A percentile compares a stretch with the other conserved stretches of the same genome.
phyloP scores from a whole-genome alignment of 1,140 invertebrate species.

The Argopecten irradians region DNA sequence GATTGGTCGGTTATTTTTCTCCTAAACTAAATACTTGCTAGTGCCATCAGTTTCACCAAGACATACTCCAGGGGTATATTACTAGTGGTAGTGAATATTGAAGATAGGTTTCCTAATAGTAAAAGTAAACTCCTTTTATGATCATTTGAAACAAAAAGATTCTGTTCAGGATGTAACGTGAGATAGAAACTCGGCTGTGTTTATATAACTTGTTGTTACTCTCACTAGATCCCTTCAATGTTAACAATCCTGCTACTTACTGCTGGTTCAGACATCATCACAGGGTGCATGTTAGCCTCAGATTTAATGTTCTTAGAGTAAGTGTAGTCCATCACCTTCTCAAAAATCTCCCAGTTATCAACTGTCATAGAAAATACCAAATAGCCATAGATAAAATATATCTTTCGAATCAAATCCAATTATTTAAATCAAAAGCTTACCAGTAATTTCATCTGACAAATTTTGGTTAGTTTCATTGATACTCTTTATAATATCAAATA shows the following conservation, averaged over 20 bases:
- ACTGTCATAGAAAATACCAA: conserved; percentile 77
- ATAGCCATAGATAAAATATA: too few relatives aligned
- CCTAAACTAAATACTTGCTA: too few relatives aligned
- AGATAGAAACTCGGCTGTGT: neutral
- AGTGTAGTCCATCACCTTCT: conserved; percentile 92
- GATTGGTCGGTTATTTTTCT: too few relatives aligned
- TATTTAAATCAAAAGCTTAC: too few relatives aligned
- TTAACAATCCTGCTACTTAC: conserved; percentile 71
- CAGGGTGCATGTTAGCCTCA: conserved; percentile 91
- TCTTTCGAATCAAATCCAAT: too few relatives aligned
- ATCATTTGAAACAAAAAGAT: neutral
- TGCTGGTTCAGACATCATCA: conserved; percentile 94
- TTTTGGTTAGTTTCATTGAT: too few relatives aligned
- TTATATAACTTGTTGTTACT: neutral
- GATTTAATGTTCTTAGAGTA: conserved; percentile 90
- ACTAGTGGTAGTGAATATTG: neutral
- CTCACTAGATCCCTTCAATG: neutral
- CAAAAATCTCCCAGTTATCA: conserved; percentile 98
- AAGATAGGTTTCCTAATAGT: neutral
- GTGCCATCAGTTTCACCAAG: too few relatives aligned
- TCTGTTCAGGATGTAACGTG: neutral
- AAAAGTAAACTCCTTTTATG: neutral
- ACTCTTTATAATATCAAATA: too few relatives aligned
- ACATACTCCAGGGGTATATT: too few relatives aligned
- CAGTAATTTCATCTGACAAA: too few relatives aligned